Evolutionary conservation across 2,888 invertebrate genomes (phyloP).

Genomic region (Pollenia angustigena): DNA sequence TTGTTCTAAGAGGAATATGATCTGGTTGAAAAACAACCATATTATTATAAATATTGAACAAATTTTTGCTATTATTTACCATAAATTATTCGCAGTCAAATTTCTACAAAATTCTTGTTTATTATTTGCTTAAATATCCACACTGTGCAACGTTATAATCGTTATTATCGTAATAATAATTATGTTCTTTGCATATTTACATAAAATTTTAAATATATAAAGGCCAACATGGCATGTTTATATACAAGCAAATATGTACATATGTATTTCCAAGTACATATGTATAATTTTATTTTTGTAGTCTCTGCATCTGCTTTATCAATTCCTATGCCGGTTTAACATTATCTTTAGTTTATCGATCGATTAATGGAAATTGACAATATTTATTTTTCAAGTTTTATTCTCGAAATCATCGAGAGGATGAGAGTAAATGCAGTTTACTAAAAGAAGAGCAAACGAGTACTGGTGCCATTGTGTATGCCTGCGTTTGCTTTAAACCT

Average conservation of each 20-base stretch:
- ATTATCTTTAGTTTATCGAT: constrained; percentile 48
- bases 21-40: no score
- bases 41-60: no score
- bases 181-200: not conserved
- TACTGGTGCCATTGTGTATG: not conserved
- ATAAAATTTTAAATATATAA: not conserved
- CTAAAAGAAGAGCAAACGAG: constrained; percentile 15
- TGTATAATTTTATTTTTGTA: no score
- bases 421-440: constrained; percentile 34
- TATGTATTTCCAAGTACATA: no score
- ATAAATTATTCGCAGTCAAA: no score
- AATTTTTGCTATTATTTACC: no score
- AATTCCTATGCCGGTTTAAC: not conserved
- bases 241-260: no score
- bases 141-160: no score
- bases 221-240: not conserved
- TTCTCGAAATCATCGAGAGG: not conserved
- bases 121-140: no score
- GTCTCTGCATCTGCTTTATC: not conserved
- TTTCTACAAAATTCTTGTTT: no score
- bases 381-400: constrained; percentile 1
- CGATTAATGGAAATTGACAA: constrained; percentile 63
- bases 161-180: not conserved
- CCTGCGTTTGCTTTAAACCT: not conserved
- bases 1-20: no score